Percentiles rank a stretch among this genome's conserved stretches.
Conservation (phyloP, 1,140 invertebrate genomes). For the Nymphalis io region DNA sequence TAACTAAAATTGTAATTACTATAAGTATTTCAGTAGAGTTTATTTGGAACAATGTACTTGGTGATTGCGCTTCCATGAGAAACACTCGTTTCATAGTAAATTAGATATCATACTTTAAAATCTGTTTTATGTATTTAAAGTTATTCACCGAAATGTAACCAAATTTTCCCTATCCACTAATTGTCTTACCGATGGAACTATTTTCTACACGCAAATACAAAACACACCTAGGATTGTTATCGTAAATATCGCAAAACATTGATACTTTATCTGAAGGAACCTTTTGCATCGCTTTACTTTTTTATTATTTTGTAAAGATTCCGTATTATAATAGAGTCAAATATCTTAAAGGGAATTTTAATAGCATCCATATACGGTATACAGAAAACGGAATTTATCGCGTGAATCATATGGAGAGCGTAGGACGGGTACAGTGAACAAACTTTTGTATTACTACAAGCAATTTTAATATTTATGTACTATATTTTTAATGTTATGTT, state of each 20-base stretch:
- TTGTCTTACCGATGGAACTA: too few relatives aligned
- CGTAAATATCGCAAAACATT: too few relatives aligned
- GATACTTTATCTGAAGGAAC: background rate
- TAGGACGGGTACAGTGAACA: constrained; percentile 38
- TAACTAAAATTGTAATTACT: too few relatives aligned
- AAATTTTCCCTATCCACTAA: too few relatives aligned
- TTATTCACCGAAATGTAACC: too few relatives aligned
- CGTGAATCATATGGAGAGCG: constrained; percentile 61
- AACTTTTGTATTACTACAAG: background rate
- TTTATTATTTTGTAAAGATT: constrained; percentile 3
- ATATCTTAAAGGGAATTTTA: constrained; percentile 65
- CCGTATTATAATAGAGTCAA: constrained; percentile 48
- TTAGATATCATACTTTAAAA: too few relatives aligned
- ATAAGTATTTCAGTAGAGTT: too few relatives aligned
- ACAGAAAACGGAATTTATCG: constrained; percentile 48
- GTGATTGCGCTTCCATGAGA: too few relatives aligned
- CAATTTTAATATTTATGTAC: constrained; percentile 6
- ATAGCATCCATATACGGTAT: constrained; percentile 57
- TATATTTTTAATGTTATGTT: constrained; percentile 1
- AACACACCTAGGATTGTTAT: background rate
- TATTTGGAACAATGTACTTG: too few relatives aligned
- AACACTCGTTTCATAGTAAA: too few relatives aligned
- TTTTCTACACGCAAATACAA: too few relatives aligned
- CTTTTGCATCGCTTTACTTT: background rate
- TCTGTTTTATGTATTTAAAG: too few relatives aligned